Conservation (phyloP, 2,797 vertebrate species). For the Crocodylus rhombifer region DNA sequence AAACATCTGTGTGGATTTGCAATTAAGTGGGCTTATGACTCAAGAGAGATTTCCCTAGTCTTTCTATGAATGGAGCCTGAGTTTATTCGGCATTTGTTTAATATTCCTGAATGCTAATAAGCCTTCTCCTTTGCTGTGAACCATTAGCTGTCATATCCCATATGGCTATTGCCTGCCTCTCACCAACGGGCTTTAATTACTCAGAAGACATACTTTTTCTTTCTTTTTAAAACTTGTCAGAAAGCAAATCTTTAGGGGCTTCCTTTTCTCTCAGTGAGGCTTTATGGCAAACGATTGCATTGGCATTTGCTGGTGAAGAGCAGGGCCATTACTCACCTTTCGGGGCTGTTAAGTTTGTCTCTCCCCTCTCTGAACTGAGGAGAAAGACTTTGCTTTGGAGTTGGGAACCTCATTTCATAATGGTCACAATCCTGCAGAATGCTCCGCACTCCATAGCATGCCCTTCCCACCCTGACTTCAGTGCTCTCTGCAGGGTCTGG, state of each 20-base stretch:
- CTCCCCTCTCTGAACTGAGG: neutral
- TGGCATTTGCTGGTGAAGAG: neutral
- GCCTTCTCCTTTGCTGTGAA: neutral
- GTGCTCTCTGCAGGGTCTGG: neutral
- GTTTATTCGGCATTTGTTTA: conserved; percentile 36
- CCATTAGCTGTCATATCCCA: neutral
- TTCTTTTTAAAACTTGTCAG: neutral
- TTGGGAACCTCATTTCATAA: neutral
- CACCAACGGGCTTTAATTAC: neutral
- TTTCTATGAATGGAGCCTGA: conserved; percentile 11
- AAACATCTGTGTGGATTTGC: conserved; percentile 69
- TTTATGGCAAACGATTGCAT: neutral
- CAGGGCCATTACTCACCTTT: neutral
- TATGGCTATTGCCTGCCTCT: neutral
- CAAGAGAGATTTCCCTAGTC: conserved; percentile 33
- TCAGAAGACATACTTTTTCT: neutral
- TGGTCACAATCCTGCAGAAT: neutral
- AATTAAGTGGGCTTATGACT: conserved; percentile 41
- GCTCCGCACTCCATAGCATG: neutral
- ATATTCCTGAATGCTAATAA: neutral
- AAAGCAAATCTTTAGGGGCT: neutral
- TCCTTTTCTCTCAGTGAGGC: too few species aligned
- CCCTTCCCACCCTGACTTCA: neutral
- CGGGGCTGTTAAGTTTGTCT: neutral
- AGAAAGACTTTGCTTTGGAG: neutral